Conservation (phyloP, 2,888 invertebrate species). For the Tipula lateralis region DNA sequence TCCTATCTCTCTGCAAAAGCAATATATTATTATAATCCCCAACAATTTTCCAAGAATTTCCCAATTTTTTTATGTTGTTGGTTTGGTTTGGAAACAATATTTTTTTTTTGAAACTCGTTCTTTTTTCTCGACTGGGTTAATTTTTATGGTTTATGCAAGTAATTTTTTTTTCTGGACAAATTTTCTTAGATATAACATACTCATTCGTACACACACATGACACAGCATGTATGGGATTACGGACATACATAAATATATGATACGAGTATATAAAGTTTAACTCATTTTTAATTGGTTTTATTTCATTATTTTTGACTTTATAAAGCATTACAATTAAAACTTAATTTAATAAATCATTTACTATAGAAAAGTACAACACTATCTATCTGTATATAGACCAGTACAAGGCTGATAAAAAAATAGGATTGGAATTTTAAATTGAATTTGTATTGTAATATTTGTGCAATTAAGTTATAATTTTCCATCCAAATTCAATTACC, state of each 20-base stretch:
- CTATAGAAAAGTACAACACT: too few relatives aligned
- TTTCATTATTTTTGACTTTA: background rate
- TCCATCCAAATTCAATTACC: background rate
- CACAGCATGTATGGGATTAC: background rate
- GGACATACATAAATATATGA: too few relatives aligned
- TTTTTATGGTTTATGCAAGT: background rate
- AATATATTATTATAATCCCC: background rate
- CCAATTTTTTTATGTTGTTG: background rate
- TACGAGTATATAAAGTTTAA: background rate
- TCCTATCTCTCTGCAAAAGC: background rate
- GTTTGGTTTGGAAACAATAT: background rate
- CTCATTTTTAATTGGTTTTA: background rate
- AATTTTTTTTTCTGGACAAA: background rate
- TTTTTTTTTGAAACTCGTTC: background rate
- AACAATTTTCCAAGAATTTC: background rate
- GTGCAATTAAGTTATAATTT: background rate
- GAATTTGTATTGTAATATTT: background rate
- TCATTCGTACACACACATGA: background rate
- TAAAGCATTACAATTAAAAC: background rate
- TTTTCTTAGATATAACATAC: background rate
- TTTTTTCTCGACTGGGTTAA: background rate
- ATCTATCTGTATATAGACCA: too few relatives aligned
- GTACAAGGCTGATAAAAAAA: too few relatives aligned
- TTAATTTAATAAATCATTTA: background rate
- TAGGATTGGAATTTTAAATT: background rate